These are phyloP conservation scores for Protobothrops flavoviridis DNA, from an alignment of 2,113 vertebrate species.

Conservation along the genomic window DNA sequence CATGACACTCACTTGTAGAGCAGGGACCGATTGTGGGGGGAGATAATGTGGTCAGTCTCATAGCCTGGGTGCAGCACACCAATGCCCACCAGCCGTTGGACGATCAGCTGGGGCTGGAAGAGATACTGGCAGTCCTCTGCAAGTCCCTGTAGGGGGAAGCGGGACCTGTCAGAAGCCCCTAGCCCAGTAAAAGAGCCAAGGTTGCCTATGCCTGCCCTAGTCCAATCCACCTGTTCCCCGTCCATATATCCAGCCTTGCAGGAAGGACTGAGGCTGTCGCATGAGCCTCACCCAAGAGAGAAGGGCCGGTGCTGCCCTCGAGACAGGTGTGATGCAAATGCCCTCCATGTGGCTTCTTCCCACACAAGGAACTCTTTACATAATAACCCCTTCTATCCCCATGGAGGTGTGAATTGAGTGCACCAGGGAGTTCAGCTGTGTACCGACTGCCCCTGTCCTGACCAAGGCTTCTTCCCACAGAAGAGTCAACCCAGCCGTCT, in stretches of 20 bases:
- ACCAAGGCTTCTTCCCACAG: not conserved
- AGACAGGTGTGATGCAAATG: not conserved
- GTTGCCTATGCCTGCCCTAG: no score
- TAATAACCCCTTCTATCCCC: not conserved
- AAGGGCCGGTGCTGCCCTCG: not conserved
- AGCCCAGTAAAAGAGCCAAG: no score
- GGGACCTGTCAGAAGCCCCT: not conserved
- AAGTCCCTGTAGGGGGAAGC: constrained; percentile 76
- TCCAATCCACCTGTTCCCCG: no score
- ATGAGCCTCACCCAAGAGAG: not conserved
- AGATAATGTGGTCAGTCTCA: constrained; percentile 86
- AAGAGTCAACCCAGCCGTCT: not conserved
- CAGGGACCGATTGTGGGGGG: constrained; percentile 86
- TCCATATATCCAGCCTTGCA: not conserved
- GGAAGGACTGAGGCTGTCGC: not conserved
- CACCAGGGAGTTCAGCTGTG: not conserved
- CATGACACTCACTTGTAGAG: constrained; percentile 89
- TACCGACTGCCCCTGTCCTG: not conserved
- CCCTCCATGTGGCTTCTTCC: not conserved
- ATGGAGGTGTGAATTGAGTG: not conserved
- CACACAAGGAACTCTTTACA: not conserved
- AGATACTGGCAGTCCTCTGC: constrained; percentile 98
- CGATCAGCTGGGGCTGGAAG: constrained; percentile 96
- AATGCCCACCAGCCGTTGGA: constrained; percentile 90
- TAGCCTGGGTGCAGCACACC: constrained; percentile 90